Evolutionary conservation across 2,797 vertebrate species (phyloP), one percentile per base, ranked within the genome.

Genomic region (Smutsia temminckii): DNA sequence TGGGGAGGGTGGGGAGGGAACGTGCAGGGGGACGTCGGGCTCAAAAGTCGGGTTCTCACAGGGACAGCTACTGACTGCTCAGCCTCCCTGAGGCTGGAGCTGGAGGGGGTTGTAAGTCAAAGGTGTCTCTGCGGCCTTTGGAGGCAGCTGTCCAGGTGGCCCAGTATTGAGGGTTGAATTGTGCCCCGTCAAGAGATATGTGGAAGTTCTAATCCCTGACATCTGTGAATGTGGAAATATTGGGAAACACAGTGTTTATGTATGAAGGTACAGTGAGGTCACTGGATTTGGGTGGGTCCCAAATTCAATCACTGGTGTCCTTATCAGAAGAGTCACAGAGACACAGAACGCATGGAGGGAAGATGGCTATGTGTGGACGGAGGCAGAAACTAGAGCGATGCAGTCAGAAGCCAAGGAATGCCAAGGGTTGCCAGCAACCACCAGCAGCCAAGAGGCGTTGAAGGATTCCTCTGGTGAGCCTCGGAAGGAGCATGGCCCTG

Each of bases 251-350:
- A 25, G 14, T 89, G 64, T 37, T 91, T 85, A 78, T 63, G 4
- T 46, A 6, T 66, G 25, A 57, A 13, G 14, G 79, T 72, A 49
- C 88, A 77, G 92, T 42, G 46, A 94, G 57, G 29, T 77, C 51
- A 17, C 20, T 29, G 5, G 25, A 61, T 84, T 68, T 66, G 63
- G 4, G 1, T 27, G 27, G n/a, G 34, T n/a, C n/a, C 49, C 37
- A 72, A 40, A 80, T 40, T 17, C 74, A 78, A 5, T 79, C 57
- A 53, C 32, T 53, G 68, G 6, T 78, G 21, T 78, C 81, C 49
- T 72, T 66, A 5, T 11, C 87, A 83, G 57, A 85, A 79, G 59
- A 27, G 72, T 93, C 64, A n/a, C n/a, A 74, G 63, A 81, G 42
- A 71, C 5, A 29, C 4, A 61, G 49, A 59, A 17, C 23, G n/a